A percentile compares a stretch with the other conserved stretches of the same genome.
phyloP scores from a whole-genome alignment of 1,140 invertebrate species.

The Drosophila biarmipes region DNA sequence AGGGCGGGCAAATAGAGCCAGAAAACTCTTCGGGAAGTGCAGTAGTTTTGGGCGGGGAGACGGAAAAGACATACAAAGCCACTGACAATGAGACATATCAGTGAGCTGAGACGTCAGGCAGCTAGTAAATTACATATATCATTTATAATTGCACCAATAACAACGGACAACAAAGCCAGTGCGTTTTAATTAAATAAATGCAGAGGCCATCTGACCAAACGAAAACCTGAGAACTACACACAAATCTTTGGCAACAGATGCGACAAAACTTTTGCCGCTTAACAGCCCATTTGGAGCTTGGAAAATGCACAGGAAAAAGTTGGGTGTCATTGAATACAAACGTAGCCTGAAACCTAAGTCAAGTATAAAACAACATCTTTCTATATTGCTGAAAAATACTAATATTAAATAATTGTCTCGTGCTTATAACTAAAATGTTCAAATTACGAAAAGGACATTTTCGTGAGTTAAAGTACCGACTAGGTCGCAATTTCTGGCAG shows the following conservation, averaged over 20 bases:
- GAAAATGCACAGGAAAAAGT: not conserved
- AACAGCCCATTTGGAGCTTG: slow-evolving; percentile 35
- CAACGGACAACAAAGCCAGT: slow-evolving; percentile 43
- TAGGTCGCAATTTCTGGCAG: slow-evolving; percentile 3
- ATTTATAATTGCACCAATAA: slow-evolving; percentile 73
- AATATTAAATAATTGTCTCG: too few species aligned
- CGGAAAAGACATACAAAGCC: slow-evolving; percentile 28
- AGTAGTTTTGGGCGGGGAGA: not conserved
- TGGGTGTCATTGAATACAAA: not conserved
- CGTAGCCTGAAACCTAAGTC: not conserved
- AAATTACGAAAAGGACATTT: too few species aligned
- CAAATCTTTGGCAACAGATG: slow-evolving; percentile 43
- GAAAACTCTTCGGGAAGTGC: slow-evolving; percentile 7
- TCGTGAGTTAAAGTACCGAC: not conserved
- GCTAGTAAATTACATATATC: slow-evolving; percentile 75
- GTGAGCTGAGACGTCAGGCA: slow-evolving; percentile 22
- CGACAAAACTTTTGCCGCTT: slow-evolving; percentile 43
- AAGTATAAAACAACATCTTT: too few species aligned
- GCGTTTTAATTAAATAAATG: slow-evolving; percentile 74
- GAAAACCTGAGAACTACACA: slow-evolving; percentile 38
- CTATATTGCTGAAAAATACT: too few species aligned
- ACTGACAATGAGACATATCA: slow-evolving; percentile 40
- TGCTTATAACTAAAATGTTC: too few species aligned
- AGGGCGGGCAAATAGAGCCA: slow-evolving; percentile 21
- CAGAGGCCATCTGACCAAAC: slow-evolving; percentile 24